phyloP scores from a whole-genome alignment of 2,113 vertebrate species.

The Apodemus speciosus region DNA sequence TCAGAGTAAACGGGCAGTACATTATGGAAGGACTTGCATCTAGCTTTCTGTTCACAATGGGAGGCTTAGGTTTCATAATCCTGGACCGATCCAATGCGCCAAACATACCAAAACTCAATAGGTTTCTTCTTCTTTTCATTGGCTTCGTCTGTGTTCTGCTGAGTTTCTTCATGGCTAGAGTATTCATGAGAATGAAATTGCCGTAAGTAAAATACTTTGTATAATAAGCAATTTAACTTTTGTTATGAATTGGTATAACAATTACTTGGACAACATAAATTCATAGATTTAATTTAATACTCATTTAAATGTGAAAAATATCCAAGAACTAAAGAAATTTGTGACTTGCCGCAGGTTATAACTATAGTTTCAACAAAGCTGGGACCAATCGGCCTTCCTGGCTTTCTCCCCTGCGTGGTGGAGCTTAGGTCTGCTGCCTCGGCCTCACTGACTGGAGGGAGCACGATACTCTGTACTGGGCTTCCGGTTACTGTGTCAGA shows the following conservation, averaged over 20 bases:
- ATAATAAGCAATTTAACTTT: not conserved
- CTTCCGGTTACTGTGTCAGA: not conserved
- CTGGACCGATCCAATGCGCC: conserved; percentile 98
- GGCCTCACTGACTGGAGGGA: not conserved
- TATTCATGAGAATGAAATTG: conserved; percentile 99
- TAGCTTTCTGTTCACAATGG: conserved; percentile 99
- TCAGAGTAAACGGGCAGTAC: conserved; percentile 97
- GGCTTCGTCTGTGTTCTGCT: conserved; percentile 97
- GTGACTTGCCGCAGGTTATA: not conserved
- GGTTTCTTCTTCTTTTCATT: conserved; percentile 97
- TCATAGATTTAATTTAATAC: not conserved
- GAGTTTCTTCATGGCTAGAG: conserved; percentile 99
- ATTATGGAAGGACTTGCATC: conserved; percentile 99
- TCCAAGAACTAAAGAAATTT: conserved; percentile 19
- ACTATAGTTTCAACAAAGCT: not conserved
- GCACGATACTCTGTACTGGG: not conserved
- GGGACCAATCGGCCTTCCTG: not conserved
- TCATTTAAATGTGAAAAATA: conserved; percentile 30
- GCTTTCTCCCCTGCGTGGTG: not conserved
- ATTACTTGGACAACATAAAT: not conserved
- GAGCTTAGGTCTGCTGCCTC: not conserved
- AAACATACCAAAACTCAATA: conserved; percentile 98
- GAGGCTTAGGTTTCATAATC: conserved; percentile 98
- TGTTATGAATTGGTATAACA: conserved; percentile 1
- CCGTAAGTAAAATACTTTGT: conserved; percentile 91